A percentile compares a stretch with the other conserved stretches of the same genome.
Conservation (phyloP, 2,113 vertebrate species). For the Ciconia stormi region DNA sequence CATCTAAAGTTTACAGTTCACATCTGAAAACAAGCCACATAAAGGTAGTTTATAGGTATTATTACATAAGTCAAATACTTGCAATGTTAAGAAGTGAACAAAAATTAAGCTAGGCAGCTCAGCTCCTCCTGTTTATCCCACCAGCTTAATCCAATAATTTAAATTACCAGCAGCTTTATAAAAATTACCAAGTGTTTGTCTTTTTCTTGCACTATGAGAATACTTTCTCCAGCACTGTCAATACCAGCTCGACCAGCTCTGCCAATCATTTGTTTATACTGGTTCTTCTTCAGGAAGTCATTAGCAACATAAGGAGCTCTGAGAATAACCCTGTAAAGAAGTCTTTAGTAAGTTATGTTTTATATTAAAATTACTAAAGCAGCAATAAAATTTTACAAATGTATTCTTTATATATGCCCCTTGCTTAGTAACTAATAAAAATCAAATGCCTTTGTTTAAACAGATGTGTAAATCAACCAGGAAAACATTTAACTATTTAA, state of each 20-base stretch:
- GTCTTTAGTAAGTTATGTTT: background rate
- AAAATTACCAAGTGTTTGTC: slow-evolving; percentile 82
- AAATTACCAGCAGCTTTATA: background rate
- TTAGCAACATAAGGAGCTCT: slow-evolving; percentile 90
- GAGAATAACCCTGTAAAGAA: slow-evolving; percentile 85
- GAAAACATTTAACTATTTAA: background rate
- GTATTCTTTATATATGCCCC: background rate
- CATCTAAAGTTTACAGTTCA: background rate
- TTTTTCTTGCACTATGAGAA: slow-evolving; percentile 90
- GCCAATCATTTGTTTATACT: slow-evolving; percentile 97
- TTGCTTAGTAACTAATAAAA: background rate
- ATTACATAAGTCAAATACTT: background rate
- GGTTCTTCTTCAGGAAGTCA: slow-evolving; percentile 90
- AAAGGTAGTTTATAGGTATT: background rate
- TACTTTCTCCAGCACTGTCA: slow-evolving; percentile 89
- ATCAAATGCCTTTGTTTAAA: background rate
- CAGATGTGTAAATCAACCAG: background rate
- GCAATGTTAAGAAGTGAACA: background rate
- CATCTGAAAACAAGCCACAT: background rate
- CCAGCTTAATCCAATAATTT: background rate
- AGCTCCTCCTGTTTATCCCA: background rate
- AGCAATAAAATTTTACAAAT: background rate
- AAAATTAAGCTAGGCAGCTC: background rate
- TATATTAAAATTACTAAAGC: background rate
- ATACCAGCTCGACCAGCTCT: slow-evolving; percentile 94